Percentiles rank a stretch among this genome's conserved stretches.
These are phyloP conservation scores for Physeter macrocephalus DNA, from an alignment of 2,113 vertebrate genomes.

Conservation along the genomic window DNA sequence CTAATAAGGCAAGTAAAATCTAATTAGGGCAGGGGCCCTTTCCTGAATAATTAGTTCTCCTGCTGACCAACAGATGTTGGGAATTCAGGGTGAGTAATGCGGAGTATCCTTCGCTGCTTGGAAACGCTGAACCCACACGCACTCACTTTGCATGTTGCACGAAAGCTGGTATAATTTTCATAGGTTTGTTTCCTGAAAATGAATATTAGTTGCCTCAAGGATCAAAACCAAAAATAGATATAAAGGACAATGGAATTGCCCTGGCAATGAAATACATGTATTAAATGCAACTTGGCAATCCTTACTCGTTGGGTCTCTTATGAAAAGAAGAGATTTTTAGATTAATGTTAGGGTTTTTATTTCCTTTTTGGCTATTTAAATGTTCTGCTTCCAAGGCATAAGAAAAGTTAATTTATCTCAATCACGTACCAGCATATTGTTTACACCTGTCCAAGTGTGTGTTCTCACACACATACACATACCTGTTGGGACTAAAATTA, in stretches of 20 bases:
- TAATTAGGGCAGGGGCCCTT: conserved; percentile 77
- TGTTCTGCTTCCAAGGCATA: not conserved
- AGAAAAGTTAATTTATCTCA: not conserved
- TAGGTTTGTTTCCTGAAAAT: conserved; percentile 60
- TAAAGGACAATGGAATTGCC: not conserved
- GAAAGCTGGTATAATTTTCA: not conserved
- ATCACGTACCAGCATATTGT: fast-evolving
- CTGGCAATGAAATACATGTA: not conserved
- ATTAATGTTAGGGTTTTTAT: not conserved
- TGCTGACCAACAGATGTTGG: conserved; percentile 62
- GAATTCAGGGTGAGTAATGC: not conserved
- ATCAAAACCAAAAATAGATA: conserved; percentile 40
- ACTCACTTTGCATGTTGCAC: not conserved
- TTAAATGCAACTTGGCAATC: not conserved
- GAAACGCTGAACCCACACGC: fast-evolving
- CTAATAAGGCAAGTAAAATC: conserved; percentile 80
- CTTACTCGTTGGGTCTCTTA: not conserved
- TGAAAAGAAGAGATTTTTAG: not conserved
- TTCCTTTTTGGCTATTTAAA: not conserved
- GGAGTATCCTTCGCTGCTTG: fast-evolving
- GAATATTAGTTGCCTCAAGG: conserved; percentile 29
- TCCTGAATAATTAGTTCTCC: conserved; percentile 70
- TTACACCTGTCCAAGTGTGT: not conserved
- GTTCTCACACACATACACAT: fast-evolving
- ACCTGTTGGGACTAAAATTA: not conserved